Conservation (phyloP, 2,797 vertebrate species). For the Gallirallus australis region DNA sequence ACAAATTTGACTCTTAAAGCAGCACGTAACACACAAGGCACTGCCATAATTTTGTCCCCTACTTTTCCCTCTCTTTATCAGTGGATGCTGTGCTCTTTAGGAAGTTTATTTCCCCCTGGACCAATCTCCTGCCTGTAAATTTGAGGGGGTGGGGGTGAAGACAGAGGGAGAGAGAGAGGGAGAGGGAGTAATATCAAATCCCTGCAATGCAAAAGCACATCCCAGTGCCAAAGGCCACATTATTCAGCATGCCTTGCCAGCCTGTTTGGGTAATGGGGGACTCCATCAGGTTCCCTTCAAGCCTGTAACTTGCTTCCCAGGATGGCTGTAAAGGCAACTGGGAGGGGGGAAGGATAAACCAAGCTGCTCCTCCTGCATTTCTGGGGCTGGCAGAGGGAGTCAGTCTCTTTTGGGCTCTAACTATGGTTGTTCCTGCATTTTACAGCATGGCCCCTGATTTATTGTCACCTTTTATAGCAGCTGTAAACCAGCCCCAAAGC, state of each 20-base stretch:
- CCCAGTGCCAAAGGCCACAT: not conserved
- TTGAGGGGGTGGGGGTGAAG: not conserved
- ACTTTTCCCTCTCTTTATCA: not conserved
- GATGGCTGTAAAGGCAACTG: not conserved
- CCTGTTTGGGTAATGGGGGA: not conserved
- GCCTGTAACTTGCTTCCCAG: not conserved
- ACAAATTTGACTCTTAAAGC: slow-evolving; percentile 45
- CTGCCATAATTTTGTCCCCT: not conserved
- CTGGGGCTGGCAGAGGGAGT: not conserved
- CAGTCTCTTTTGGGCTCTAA: not conserved
- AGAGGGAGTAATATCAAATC: not conserved
- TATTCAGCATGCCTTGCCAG: not conserved
- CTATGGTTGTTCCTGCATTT: not conserved
- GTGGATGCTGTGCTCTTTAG: slow-evolving; percentile 34
- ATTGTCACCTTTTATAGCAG: slow-evolving; percentile 63
- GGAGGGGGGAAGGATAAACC: not conserved
- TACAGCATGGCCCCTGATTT: slow-evolving; percentile 62
- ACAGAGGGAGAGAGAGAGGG: not conserved
- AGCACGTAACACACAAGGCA: not conserved
- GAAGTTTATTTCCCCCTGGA: slow-evolving; percentile 63
- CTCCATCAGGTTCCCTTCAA: not conserved
- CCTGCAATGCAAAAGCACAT: slow-evolving; percentile 4
- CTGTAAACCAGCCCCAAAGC: slow-evolving; percentile 72
- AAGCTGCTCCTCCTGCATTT: not conserved
- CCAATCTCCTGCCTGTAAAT: slow-evolving; percentile 66